phyloP scores from a whole-genome alignment of 2,888 invertebrate species.

The Oscheius myriophilus region DNA sequence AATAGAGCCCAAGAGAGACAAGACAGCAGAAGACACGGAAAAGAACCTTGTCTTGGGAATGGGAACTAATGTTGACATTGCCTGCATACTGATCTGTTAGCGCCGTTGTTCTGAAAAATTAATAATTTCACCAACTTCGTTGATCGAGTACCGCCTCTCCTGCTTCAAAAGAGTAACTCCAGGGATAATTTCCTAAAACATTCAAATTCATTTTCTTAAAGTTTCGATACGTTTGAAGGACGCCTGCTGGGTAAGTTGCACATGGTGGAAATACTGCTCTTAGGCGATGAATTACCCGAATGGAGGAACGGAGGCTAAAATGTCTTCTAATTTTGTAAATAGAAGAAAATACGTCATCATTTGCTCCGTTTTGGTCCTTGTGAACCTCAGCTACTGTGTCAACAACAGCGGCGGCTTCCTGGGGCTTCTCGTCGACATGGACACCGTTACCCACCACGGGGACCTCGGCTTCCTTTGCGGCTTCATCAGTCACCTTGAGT shows the following conservation, averaged over 20 bases:
- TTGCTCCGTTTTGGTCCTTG: background rate
- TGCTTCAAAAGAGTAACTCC: slow-evolving; percentile 19
- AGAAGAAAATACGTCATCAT: slow-evolving; percentile 12
- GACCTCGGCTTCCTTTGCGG: background rate
- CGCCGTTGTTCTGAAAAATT: slow-evolving; percentile 18
- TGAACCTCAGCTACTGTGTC: background rate
- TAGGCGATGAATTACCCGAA: slow-evolving; percentile 12
- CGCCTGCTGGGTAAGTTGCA: slow-evolving; percentile 19
- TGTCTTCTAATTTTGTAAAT: background rate
- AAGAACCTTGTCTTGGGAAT: background rate
- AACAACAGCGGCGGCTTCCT: background rate
- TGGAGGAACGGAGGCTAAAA: slow-evolving; percentile 22
- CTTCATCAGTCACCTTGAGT: background rate
- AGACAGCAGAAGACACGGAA: background rate
- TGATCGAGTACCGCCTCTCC: slow-evolving; percentile 21
- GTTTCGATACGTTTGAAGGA: slow-evolving; percentile 10
- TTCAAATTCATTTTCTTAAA: background rate
- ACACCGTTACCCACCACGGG: no score
- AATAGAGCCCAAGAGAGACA: background rate
- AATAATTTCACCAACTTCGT: slow-evolving; percentile 17
- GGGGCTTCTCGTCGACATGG: no score
- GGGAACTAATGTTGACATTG: background rate
- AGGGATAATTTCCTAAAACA: slow-evolving; percentile 20
- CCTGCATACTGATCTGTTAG: slow-evolving; percentile 9
- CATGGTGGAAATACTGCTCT: slow-evolving; percentile 11